Base-by-base conservation (phyloP, 2,113 vertebrate genomes). In the Pseudopipra pipra region DNA sequence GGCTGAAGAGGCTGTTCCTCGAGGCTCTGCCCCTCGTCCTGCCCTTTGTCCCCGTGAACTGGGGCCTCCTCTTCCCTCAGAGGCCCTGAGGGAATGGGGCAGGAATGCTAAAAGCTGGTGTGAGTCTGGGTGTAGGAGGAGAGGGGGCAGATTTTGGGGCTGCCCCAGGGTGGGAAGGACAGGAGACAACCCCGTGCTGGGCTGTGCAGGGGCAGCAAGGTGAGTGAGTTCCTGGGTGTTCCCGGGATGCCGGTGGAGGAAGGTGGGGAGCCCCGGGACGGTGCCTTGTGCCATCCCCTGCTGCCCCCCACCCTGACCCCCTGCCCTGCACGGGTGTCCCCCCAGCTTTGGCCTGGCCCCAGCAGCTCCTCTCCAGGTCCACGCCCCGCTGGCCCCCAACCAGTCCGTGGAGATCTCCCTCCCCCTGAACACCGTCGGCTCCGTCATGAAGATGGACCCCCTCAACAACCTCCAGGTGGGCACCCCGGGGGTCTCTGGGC, bases 371-470 rank as follows among this genome's bases (percentile, higher is more conserved):
- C 98, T 99, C 3, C 99, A 99, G 97, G 98, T 99, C 87, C 99
- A 99, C 0, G 98, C 99, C 0, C 99, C 99, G 1, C 98, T 99
- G 7, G 98, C 98, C 81, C 99, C 99, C 55, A 99, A 99, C 98
- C 99, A 99, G 97, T 99, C 98, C 0, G 99, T 99, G 94, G 99
- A 99, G 94, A 98, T 98, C 87, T 98, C 98, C 63, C 98, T 99
- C 39, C 99, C 99, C 0, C 98, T 99, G 65, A 99, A 98, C 97
- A 99, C 98, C 0, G 98, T 98, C 8, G 99, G 99, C 67, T 99
- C 99, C 0, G 98, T 99, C 90, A 99, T 99, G 99, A 99, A 99
- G 98, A 99, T 99, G 99, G 99, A 99, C 9, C 99, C 99, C 11
- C 98, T 99, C 68, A 99, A 98, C 97, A 99, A 99, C 87, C 98